These are phyloP conservation scores for Ursus arctos DNA, from an alignment of 2,113 vertebrate genomes.

Conservation along the genomic window DNA sequence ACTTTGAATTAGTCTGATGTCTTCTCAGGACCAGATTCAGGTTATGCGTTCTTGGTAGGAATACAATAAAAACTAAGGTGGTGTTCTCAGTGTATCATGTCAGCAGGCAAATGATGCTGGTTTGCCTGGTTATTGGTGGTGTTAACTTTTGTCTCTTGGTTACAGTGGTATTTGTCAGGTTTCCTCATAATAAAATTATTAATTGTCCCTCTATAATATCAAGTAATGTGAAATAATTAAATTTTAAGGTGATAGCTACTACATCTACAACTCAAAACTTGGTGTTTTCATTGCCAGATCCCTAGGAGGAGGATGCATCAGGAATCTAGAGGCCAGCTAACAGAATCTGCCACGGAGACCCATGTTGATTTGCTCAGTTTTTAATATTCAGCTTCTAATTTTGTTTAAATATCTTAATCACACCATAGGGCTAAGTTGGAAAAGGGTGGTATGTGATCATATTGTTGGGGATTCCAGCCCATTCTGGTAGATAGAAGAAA, in stretches of 20 bases:
- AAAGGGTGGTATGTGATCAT: background rate
- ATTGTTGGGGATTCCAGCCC: background rate
- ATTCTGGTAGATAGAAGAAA: background rate
- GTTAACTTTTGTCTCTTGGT: background rate
- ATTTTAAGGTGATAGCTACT: background rate
- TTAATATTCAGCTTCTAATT: background rate
- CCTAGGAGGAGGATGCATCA: background rate
- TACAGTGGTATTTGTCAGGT: background rate
- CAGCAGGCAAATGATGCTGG: background rate
- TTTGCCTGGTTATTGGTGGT: background rate
- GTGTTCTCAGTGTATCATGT: background rate
- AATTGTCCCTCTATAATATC: slow-evolving; percentile 38
- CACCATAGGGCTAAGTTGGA: background rate
- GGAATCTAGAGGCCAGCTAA: background rate
- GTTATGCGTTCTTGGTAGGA: background rate
- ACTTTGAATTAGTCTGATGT: background rate
- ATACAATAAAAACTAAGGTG: background rate
- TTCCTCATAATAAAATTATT: background rate
- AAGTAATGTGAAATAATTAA: slow-evolving; percentile 10
- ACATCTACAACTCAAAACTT: background rate
- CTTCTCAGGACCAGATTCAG: background rate
- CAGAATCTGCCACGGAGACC: background rate
- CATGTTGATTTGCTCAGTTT: background rate
- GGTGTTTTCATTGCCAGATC: background rate
- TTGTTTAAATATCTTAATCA: background rate